Evolutionary conservation across 2,888 invertebrate species (phyloP).

Genomic region (Phengaris arion): DNA sequence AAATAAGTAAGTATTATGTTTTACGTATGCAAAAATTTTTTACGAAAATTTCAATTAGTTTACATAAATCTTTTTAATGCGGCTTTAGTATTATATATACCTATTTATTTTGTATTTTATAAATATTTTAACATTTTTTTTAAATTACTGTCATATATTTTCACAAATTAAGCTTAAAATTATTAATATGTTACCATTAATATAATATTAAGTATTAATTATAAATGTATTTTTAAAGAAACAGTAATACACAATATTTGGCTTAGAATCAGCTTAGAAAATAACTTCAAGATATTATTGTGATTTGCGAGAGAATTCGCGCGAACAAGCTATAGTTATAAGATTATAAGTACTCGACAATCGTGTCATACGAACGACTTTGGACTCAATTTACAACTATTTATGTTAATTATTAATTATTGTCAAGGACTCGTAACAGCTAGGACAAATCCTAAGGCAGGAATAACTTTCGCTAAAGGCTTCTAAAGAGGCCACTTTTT

Average conservation of each 20-base stretch:
- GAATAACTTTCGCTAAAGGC: no score
- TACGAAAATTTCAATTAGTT: neutral
- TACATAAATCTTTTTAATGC: neutral
- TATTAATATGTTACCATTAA: no score
- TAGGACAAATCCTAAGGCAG: neutral
- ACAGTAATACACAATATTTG: neutral
- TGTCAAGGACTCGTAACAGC: slow-evolving; percentile 1
- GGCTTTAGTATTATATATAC: neutral
- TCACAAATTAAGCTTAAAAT: neutral
- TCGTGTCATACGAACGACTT: slow-evolving; percentile 25
- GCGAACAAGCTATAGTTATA: neutral
- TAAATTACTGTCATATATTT: neutral
- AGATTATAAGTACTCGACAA: neutral
- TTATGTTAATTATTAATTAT: slow-evolving; percentile 26
- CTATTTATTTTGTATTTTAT: neutral
- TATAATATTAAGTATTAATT: no score
- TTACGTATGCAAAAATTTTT: neutral
- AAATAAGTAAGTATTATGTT: neutral
- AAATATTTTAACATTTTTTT: neutral
- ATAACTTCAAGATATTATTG: neutral
- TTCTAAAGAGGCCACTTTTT: no score
- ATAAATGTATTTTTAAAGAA: no score
- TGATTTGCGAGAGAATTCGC: neutral
- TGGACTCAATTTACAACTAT: slow-evolving; percentile 24
- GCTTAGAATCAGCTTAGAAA: neutral